Base-by-base conservation (phyloP, 2,113 vertebrate genomes). In the Callocephalon fimbriatum region DNA sequence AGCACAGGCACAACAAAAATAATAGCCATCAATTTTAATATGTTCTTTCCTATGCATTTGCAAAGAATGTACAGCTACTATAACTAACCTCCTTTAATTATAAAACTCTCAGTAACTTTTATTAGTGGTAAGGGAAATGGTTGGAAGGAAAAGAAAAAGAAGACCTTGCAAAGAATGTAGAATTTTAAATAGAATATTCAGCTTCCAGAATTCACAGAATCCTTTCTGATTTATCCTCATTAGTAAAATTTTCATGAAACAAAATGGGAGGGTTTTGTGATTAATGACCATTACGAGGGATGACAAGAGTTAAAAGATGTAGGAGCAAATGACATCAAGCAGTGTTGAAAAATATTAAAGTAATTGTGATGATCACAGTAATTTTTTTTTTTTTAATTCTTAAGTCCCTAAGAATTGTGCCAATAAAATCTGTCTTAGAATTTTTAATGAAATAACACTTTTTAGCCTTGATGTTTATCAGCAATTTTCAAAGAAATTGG, bases 61-160 rank as follows among this genome's bases (percentile, higher is more conserved):
- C 22, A 90, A 89, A 84, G 31, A 85, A 44, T 67, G 29, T 76
- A 61, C 32, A 91, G 19, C 32, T 51, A 76, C 22, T 42, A 7
- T 20, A 84, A 90, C 45, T 93, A 59, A 93, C 45, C 29, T 40
- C 2, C 19, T 96, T 95, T 88, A 92, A 61, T 38, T 7, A 58
- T 26, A 77, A 80, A 88, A 70, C 10, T 58, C 38, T 62, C 47
- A 18, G 7, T n/a, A 77, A 42, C 6, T 50, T 68, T 76, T 44
- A 51, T 61, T 74, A 83, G 9, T 38, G 4, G 5, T 18, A 56
- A 63, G 25, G 14, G 20, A 78, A 86, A 72, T 80, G 22, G 27
- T 66, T 86, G 44, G 17, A 67, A 86, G 58, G 17, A 76, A 94
- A 83, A 61, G 29, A 61, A 84, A 85, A 47, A 53, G 10, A 54